Percentiles rank a stretch among this genome's conserved stretches.
phyloP scores from a whole-genome alignment of 1,140 invertebrate species.

The Bacillus rossius region DNA sequence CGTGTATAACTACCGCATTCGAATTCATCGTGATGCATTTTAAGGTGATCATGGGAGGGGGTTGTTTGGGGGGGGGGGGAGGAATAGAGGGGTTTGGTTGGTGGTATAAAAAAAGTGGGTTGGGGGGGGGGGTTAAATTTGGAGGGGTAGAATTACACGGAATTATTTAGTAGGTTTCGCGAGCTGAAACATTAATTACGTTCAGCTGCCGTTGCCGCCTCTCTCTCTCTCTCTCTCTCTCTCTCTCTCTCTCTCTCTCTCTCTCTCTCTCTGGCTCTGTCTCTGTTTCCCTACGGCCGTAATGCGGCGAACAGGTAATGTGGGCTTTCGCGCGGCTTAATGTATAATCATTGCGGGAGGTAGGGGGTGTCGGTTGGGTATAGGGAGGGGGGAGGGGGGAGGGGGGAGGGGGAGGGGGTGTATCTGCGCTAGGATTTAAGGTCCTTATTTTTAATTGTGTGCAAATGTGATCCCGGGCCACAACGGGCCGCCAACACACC shows the following conservation, averaged over 20 bases:
- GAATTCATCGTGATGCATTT: too few relatives aligned
- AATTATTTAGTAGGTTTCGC: constrained; percentile 15
- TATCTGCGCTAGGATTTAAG: constrained; percentile 9
- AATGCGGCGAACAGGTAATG: background rate
- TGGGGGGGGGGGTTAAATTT: too few relatives aligned
- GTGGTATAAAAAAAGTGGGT: too few relatives aligned
- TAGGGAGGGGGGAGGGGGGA: background rate
- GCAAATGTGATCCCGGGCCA: constrained; percentile 13
- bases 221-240: background rate
- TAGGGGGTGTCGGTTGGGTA: background rate
- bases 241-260: background rate
- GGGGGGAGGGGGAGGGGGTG: constrained; percentile 3
- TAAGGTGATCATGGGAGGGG: too few relatives aligned
- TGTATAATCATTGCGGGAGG: constrained; percentile 1
- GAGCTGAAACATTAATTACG: constrained; percentile 16
- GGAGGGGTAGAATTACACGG: constrained; percentile 6
- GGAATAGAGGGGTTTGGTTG: too few relatives aligned
- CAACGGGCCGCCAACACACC: background rate
- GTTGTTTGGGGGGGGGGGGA: too few relatives aligned
- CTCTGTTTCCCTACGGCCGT: too few relatives aligned
- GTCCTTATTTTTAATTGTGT: constrained; percentile 18
- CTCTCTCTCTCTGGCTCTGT: background rate
- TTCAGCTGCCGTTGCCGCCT: background rate
- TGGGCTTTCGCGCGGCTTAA: background rate
- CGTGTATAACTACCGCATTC: too few relatives aligned